Conservation (phyloP, 2,797 vertebrate species). For the Coccyzus lansbergi region DNA sequence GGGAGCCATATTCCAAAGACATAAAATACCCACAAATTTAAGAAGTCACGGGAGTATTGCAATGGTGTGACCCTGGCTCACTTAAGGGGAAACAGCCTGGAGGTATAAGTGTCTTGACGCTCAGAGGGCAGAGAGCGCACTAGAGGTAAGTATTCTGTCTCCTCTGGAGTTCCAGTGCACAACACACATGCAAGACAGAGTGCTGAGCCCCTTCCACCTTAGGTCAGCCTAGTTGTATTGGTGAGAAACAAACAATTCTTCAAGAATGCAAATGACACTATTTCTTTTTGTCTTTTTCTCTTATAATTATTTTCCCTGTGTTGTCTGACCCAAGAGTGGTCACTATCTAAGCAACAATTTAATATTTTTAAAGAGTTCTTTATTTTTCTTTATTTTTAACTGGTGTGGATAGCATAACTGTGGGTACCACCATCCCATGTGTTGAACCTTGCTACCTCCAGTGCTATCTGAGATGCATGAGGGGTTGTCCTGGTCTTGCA, state of each 20-base stretch:
- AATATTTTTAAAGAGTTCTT: not conserved
- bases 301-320: not conserved
- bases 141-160: not conserved
- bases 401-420: not conserved
- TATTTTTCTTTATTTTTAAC: not conserved
- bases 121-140: not conserved
- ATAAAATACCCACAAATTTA: not conserved
- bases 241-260: not conserved
- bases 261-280: not conserved
- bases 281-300: not conserved
- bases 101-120: not conserved
- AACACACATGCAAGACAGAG: not conserved
- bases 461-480: not conserved
- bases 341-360: not conserved
- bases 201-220: not conserved
- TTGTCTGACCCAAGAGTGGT: not conserved
- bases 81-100: not conserved
- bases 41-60: not conserved
- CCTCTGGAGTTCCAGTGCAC: not conserved
- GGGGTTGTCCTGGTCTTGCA: not conserved
- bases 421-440: not conserved
- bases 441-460: not conserved
- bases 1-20: not conserved
- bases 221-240: not conserved
- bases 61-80: not conserved